A percentile compares a stretch with the other conserved stretches of the same genome.
Conservation (phyloP, 2,113 vertebrate species). For the Rhadina sibilatrix region DNA sequence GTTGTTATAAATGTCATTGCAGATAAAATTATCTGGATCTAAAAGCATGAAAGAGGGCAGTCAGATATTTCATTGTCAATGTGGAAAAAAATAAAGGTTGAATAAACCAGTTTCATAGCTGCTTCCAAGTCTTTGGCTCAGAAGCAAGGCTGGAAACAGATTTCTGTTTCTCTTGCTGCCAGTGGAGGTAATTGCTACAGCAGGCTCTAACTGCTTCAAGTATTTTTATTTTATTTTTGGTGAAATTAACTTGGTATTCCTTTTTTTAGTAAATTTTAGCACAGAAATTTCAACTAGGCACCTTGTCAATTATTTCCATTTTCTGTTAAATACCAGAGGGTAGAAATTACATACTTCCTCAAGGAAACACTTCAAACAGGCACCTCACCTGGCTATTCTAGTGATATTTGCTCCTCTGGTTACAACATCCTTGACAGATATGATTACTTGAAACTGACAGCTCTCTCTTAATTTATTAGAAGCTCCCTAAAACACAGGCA, state of each 20-base stretch:
- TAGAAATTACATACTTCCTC: neutral
- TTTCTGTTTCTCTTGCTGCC: neutral
- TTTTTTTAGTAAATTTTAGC: neutral
- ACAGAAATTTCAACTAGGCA: neutral
- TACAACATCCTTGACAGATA: neutral
- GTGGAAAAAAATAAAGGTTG: neutral
- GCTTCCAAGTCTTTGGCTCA: neutral
- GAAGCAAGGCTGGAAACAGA: neutral
- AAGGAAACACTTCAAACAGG: neutral
- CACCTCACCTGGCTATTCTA: neutral
- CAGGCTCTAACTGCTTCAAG: neutral
- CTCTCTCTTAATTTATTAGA: neutral
- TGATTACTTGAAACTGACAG: neutral
- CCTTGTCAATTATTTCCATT: neutral
- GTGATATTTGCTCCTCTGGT: neutral
- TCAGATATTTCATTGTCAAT: neutral
- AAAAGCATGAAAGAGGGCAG: neutral
- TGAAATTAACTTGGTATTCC: neutral
- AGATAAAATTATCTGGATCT: neutral
- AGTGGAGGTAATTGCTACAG: neutral
- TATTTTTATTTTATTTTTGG: neutral
- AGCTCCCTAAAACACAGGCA: neutral
- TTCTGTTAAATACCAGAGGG: neutral
- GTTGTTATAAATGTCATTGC: neutral
- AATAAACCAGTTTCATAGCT: neutral